Conservation (phyloP, 1,140 invertebrate species). For the Homarus americanus region DNA sequence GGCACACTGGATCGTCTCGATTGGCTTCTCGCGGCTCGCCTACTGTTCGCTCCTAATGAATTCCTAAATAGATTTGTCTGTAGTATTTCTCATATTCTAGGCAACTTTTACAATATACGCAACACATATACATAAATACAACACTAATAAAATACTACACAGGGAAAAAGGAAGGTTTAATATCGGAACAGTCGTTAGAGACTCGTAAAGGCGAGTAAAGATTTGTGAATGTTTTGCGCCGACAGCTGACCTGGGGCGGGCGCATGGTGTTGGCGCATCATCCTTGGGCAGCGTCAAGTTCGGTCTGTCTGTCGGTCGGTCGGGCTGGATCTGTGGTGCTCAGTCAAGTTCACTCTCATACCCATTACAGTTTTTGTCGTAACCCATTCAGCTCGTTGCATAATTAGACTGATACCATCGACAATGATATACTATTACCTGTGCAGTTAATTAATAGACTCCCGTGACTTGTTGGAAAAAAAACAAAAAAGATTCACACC, state of each 20-base stretch:
- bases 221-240: conserved; percentile 12
- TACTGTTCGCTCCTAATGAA: conserved; percentile 25
- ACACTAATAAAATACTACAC: neutral
- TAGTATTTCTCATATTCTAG: neutral
- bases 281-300: neutral
- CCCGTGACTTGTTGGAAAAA: too few relatives aligned
- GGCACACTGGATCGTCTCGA: neutral
- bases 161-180: neutral
- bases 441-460: too few relatives aligned
- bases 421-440: too few relatives aligned
- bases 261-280: neutral
- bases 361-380: too few relatives aligned
- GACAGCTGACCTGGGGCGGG: neutral
- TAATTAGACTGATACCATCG: too few relatives aligned
- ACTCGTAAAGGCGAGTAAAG: conserved; percentile 7
- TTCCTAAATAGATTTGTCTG: conserved; percentile 29
- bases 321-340: too few relatives aligned
- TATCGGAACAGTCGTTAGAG: neutral
- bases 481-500: too few relatives aligned
- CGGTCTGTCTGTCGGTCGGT: too few relatives aligned
- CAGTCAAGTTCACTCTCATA: too few relatives aligned
- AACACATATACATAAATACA: neutral
- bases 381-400: too few relatives aligned
- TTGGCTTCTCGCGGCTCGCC: conserved; percentile 17
- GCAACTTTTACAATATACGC: neutral